Percentiles rank a stretch among this genome's conserved stretches.
phyloP scores from a whole-genome alignment of 1,140 invertebrate genomes.

The Cydia fagiglandana region DNA sequence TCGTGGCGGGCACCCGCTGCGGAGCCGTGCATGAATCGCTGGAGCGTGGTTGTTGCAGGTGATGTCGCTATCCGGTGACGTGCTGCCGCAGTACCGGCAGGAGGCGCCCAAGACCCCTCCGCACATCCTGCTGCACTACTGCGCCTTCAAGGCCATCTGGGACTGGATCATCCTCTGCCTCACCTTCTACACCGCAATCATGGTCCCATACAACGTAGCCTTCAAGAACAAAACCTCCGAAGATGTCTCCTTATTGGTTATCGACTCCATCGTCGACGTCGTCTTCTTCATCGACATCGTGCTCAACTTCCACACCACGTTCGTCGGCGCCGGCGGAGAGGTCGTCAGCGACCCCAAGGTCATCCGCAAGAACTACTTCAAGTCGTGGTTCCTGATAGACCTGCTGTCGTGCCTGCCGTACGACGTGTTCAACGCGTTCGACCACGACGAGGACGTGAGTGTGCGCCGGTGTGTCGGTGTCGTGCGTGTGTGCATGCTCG shows the following conservation, averaged over 20 bases:
- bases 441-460: conserved; percentile 98
- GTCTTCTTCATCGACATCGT: conserved; percentile 99
- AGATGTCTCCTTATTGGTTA: conserved; percentile 97
- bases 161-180: conserved; percentile 99
- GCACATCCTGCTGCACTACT: conserved; percentile 98
- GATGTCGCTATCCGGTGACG: conserved; percentile 83
- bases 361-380: conserved; percentile 99
- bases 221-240: conserved; percentile 99
- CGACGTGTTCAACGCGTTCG: conserved; percentile 99
- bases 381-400: conserved; percentile 99
- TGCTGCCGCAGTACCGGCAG: conserved; percentile 99
- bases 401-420: conserved; percentile 99
- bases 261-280: conserved; percentile 99
- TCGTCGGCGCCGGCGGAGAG: conserved; percentile 98
- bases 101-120: conserved; percentile 99
- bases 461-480: conserved; percentile 12
- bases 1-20: conserved; percentile 19
- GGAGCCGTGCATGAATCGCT: conserved; percentile 21
- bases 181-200: conserved; percentile 99
- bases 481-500: conserved; percentile 28
- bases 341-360: conserved; percentile 98
- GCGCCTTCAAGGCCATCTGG: conserved; percentile 99
- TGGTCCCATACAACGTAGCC: conserved; percentile 99
- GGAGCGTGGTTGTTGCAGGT: conserved; percentile 54
- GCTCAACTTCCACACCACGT: conserved; percentile 99